Base-by-base conservation (phyloP, 2,888 invertebrate genomes). In the Beris morrisii region DNA sequence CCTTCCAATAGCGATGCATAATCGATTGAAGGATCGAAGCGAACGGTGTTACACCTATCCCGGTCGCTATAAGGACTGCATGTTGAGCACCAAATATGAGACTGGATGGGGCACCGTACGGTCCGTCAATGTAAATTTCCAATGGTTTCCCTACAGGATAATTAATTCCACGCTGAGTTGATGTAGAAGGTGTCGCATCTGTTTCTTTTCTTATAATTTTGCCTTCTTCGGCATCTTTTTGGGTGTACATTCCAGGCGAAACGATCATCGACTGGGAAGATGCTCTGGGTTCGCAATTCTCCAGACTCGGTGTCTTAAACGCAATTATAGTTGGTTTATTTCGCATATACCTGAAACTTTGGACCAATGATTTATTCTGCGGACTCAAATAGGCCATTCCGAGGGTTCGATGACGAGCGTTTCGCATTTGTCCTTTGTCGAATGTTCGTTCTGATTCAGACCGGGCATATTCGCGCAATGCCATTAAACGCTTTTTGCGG, bases 21-120 rank as follows among this genome's bases (percentile, higher is more conserved):
- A 97, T 92, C 30, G 91, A 92, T 79, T 97, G 96, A 53, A 97
- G 83, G 74, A 97, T 95, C 67, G 95, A 94, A 5, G 97, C 97
- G 22, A 95, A 97, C 0, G 97, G 97, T 0, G 97, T 97, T 0
- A 97, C 96, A 0, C 97, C 97, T 67, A 97, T 97, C 7, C 97
- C 97, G 0, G 96, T 95, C 0, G 92, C 97, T 70, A 97, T 91
- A 43, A 97, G 84, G 7, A 95, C 93, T 0, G 97, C 97, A 81
- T 97, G 97, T 76, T 95, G 92, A 0, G 95, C 94, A 70, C 91
- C 86, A 82, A 97, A 96, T 72, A 97, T 96, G 80, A 95, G 94
- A 65, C 94, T 93, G 0, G 95, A 94, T 0, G 97, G 94, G 0
- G 97, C 93, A 2, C 97, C 97, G 79, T 96, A 97, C 9, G 97